Evolutionary conservation across 1,140 invertebrate species (phyloP).

Genomic region (Plectrocnemia conspersa): DNA sequence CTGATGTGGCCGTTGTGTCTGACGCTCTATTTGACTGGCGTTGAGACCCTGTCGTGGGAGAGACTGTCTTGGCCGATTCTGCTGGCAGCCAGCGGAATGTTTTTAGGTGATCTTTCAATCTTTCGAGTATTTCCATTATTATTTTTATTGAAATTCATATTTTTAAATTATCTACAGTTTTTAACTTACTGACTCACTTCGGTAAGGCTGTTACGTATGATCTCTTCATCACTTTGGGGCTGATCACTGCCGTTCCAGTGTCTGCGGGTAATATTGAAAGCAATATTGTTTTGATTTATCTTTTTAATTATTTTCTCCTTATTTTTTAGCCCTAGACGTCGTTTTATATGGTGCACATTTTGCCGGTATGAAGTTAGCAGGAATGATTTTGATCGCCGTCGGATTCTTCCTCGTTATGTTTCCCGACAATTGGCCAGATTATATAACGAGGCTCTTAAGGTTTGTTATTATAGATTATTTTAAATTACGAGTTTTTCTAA

Average conservation of each 20-base stretch:
- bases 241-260: constrained; percentile 86
- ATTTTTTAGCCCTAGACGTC: constrained; percentile 74
- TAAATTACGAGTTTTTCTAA: not conserved
- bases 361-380: constrained; percentile 90
- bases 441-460: constrained; percentile 82
- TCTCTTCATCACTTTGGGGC: constrained; percentile 85
- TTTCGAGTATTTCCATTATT: not conserved
- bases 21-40: constrained; percentile 76
- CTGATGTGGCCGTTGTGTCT: constrained; percentile 83
- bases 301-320: constrained; percentile 27
- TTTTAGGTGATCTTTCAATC: constrained; percentile 60
- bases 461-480: too few species aligned
- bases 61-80: constrained; percentile 77
- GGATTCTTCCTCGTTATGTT: constrained; percentile 92
- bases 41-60: constrained; percentile 73
- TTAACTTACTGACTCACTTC: constrained; percentile 87
- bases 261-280: constrained; percentile 70
- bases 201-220: constrained; percentile 87
- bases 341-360: constrained; percentile 80
- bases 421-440: constrained; percentile 93
- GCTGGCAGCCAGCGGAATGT: constrained; percentile 68
- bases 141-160: constrained; percentile 1
- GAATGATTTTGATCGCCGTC: constrained; percentile 83
- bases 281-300: not conserved
- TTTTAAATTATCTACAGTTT: constrained; percentile 59